phyloP scores from a whole-genome alignment of 2,797 vertebrate species.

The Sparus aurata region DNA sequence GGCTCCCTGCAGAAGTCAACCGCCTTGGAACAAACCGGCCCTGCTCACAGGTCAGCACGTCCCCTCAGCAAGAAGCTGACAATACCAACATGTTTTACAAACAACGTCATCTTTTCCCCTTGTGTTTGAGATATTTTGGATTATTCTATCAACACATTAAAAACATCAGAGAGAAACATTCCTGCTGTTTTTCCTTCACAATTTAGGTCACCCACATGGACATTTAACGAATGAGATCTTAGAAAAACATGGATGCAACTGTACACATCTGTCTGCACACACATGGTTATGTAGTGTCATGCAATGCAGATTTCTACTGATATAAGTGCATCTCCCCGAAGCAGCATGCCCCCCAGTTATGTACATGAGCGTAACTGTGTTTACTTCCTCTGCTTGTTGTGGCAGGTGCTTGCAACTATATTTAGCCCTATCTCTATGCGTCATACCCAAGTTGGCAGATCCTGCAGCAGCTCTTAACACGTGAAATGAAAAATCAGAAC shows the following conservation, averaged over 20 bases:
- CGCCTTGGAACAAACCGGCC: slow-evolving; percentile 84
- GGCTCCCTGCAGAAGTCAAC: slow-evolving; percentile 83
- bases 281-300: slow-evolving; percentile 17
- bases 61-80: slow-evolving; percentile 21
- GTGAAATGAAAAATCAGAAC: slow-evolving; percentile 58
- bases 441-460: slow-evolving; percentile 83
- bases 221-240: background rate
- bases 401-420: slow-evolving; percentile 81
- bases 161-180: background rate
- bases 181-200: background rate
- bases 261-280: slow-evolving; percentile 22
- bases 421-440: slow-evolving; percentile 85
- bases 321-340: slow-evolving; percentile 39
- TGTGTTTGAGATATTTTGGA: background rate
- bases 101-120: slow-evolving; percentile 4
- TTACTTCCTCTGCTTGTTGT: slow-evolving; percentile 76
- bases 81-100: background rate
- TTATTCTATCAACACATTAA: background rate
- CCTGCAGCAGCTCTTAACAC: slow-evolving; percentile 62
- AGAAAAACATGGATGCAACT: background rate
- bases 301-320: slow-evolving; percentile 28
- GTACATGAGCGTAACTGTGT: slow-evolving; percentile 66
- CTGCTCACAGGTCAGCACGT: slow-evolving; percentile 87
- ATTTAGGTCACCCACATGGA: background rate
- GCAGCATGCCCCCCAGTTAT: slow-evolving; percentile 42